A percentile compares a stretch with the other conserved stretches of the same genome.
Conservation (phyloP, 2,888 invertebrate species). For the Temnothorax ravouxi region DNA sequence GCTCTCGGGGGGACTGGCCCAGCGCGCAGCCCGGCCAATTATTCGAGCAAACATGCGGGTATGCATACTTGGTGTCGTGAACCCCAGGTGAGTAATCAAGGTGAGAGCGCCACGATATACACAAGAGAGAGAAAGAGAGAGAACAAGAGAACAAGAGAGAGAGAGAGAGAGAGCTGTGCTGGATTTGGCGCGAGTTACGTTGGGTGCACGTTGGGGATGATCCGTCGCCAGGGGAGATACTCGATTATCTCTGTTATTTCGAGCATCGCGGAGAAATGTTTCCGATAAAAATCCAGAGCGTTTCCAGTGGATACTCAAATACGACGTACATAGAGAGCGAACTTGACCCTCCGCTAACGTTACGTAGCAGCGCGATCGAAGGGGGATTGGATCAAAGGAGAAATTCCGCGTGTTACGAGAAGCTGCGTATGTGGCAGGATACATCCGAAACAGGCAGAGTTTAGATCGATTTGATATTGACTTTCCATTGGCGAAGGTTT, state of each 20-base stretch:
- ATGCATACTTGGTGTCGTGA: slow-evolving; percentile 75
- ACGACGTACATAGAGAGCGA: neutral
- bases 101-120: slow-evolving; percentile 73
- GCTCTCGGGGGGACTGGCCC: slow-evolving; percentile 31
- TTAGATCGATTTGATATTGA: slow-evolving; percentile 8
- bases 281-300: slow-evolving; percentile 40
- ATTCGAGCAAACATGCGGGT: slow-evolving; percentile 78
- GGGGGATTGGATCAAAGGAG: slow-evolving; percentile 32
- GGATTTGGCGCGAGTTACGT: slow-evolving; percentile 63
- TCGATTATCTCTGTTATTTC: slow-evolving; percentile 50
- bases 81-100: slow-evolving; percentile 79
- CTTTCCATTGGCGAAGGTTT: neutral
- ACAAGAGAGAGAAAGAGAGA: slow-evolving; percentile 51
- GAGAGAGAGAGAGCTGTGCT: slow-evolving; percentile 45
- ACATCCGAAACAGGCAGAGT: neutral
- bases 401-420: slow-evolving; percentile 30
- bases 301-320: slow-evolving; percentile 36
- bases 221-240: slow-evolving; percentile 40
- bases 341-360: slow-evolving; percentile 37
- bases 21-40: slow-evolving; percentile 73
- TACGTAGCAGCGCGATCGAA: neutral
- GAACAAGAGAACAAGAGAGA: neutral
- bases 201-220: neutral
- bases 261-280: slow-evolving; percentile 38
- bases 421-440: neutral